phyloP scores from a whole-genome alignment of 2,888 invertebrate genomes.

The Tillus elongatus region DNA sequence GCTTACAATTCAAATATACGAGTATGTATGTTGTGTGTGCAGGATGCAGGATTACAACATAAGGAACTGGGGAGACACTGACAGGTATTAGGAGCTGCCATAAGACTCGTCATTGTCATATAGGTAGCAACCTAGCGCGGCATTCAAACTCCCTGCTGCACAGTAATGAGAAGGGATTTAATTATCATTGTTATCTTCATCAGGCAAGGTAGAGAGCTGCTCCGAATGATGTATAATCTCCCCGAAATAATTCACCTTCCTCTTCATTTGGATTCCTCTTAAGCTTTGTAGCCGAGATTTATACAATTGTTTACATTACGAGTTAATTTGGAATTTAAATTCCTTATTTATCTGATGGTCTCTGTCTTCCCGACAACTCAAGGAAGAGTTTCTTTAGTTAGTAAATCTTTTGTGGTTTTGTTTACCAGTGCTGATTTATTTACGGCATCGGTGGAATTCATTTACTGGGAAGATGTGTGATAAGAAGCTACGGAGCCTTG shows the following conservation, averaged over 20 bases:
- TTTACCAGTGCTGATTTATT: neutral
- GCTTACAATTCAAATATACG: too few relatives aligned
- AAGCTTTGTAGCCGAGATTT: constrained; percentile 40
- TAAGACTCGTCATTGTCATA: constrained; percentile 39
- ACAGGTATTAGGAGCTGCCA: too few relatives aligned
- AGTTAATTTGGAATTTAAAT: constrained; percentile 44
- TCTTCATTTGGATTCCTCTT: constrained; percentile 37
- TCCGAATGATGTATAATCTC: constrained; percentile 37
- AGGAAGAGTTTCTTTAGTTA: neutral
- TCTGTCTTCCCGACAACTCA: too few relatives aligned
- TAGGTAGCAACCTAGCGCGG: constrained; percentile 27
- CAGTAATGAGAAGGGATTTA: constrained; percentile 33
- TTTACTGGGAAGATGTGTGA: too few relatives aligned
- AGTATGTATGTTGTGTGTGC: too few relatives aligned
- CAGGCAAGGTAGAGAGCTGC: constrained; percentile 36
- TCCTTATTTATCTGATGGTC: constrained; percentile 39
- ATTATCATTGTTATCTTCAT: constrained; percentile 42
- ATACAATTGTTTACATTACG: constrained; percentile 43
- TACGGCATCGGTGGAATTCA: too few relatives aligned
- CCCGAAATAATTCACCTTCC: constrained; percentile 37
- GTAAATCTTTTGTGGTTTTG: neutral
- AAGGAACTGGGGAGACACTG: too few relatives aligned
- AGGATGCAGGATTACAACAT: too few relatives aligned
- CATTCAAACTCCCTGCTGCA: constrained; percentile 18
- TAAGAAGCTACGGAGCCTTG: too few relatives aligned